Percentiles rank a stretch among this genome's conserved stretches.
These are phyloP conservation scores for Crotalus helleri DNA, from an alignment of 2,113 vertebrate genomes.

Conservation along the genomic window DNA sequence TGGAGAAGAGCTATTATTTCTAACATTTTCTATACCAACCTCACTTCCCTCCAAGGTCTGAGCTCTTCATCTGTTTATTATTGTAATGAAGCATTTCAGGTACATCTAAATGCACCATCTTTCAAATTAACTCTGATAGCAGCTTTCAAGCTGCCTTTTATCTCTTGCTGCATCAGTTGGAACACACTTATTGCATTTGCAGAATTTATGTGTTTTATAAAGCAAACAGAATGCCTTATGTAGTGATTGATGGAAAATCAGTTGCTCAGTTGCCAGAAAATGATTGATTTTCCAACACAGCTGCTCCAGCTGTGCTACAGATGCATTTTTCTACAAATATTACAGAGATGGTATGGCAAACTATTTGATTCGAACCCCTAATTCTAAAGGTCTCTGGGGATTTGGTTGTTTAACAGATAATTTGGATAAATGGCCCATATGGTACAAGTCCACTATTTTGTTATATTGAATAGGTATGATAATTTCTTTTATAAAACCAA, in stretches of 20 bases:
- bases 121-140: slow-evolving; percentile 44
- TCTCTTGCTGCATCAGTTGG: slow-evolving; percentile 49
- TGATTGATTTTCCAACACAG: slow-evolving; percentile 80
- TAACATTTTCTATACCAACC: slow-evolving; percentile 33
- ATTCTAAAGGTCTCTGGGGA: slow-evolving; percentile 65
- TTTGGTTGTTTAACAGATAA: slow-evolving; percentile 54
- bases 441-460: not conserved
- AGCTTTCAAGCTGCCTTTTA: slow-evolving; percentile 53
- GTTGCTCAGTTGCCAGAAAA: slow-evolving; percentile 72
- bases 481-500: not conserved
- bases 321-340: slow-evolving; percentile 68
- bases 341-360: slow-evolving; percentile 56
- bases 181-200: slow-evolving; percentile 66
- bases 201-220: slow-evolving; percentile 71
- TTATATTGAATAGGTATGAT: not conserved
- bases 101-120: slow-evolving; percentile 36
- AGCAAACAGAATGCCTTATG: slow-evolving; percentile 58
- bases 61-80: slow-evolving; percentile 56
- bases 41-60: slow-evolving; percentile 7
- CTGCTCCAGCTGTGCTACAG: slow-evolving; percentile 79
- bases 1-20: slow-evolving; percentile 27
- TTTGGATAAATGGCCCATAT: not conserved
- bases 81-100: slow-evolving; percentile 44
- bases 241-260: slow-evolving; percentile 80
- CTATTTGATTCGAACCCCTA: slow-evolving; percentile 57